Base-by-base conservation (phyloP, 2,888 invertebrate genomes). In the Xestia c-nigrum region DNA sequence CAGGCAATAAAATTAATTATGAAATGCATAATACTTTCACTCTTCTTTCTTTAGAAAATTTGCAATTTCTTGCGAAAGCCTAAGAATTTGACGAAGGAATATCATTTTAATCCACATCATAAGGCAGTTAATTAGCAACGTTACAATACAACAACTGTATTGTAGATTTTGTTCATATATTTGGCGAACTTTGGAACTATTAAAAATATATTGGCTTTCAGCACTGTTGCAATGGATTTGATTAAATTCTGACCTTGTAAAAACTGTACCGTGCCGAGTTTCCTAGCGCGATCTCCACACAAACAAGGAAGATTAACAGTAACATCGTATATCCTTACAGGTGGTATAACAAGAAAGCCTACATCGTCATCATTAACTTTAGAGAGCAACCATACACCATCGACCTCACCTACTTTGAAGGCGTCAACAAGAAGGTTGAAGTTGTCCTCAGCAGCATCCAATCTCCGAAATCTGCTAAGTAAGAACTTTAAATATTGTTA, bases 301-400 rank as follows among this genome's bases (percentile, higher is more conserved):
- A 43, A 43, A 43, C 1, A 6, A 10, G 3, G 14, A 16, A 31
- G 6, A 55, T n/a, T 55, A 7, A 47, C 3, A 21, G 5, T n/a
- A 0, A 31, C 14, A 55, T 19, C 0, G 21, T 55, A 10, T 50
- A 43, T 59, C 63, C 68, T 89, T 88, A 0, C 88, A 93, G 93
- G 57, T 92, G 93, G 93, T 69, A 93, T 73, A 84, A 93, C 16
- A 89, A 89, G 3, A 93, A 94, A 57, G 89, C 83, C 50, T 94
- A 97, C 86, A 88, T 97, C 9, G 95, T 97, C 5, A 89, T 97
- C 1, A 93, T 97, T 21, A 98, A 98, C 95, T 96, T 97, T 59
- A 97, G 97, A 66, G 89, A 95, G 21, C 84, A 92, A 43, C 87
- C 94, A 0, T 96, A 97, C 89, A 92, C 92, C 7, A 94, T 98